Evolutionary conservation across 2,113 vertebrate species (phyloP).

Genomic region (Myxocyprinus asiaticus): DNA sequence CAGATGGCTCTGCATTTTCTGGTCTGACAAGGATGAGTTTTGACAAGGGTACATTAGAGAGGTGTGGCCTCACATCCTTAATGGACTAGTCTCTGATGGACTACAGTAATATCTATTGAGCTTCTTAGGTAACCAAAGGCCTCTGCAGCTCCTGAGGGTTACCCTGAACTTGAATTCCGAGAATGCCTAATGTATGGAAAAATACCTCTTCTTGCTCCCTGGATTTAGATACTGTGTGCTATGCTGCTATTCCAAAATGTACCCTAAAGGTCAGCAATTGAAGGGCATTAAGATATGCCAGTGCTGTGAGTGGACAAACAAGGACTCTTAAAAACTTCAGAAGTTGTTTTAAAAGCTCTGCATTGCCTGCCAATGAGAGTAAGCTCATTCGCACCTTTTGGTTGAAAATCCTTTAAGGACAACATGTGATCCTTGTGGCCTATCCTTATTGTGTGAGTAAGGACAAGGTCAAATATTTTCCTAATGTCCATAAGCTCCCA

Average conservation of each 20-base stretch:
- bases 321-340: too few species aligned
- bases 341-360: too few species aligned
- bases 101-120: neutral
- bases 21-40: neutral
- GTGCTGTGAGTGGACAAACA: conserved; percentile 17
- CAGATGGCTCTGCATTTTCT: conserved; percentile 3
- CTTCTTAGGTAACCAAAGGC: neutral
- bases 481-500: neutral
- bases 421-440: too few species aligned
- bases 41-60: neutral
- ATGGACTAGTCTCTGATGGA: neutral
- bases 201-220: conserved; percentile 19
- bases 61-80: conserved; percentile 6
- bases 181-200: conserved; percentile 21
- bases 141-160: neutral
- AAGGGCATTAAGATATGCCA: conserved; percentile 25
- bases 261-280: conserved; percentile 6
- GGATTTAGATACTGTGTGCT: conserved; percentile 23
- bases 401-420: conserved; percentile 1
- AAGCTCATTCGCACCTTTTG: neutral
- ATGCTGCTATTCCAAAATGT: neutral
- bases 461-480: conserved; percentile 3
- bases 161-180: conserved; percentile 44
- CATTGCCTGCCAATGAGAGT: neutral
- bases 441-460: conserved; percentile 9